Conservation (phyloP, 2,888 invertebrate genomes). For the Rhagonycha lutea region DNA sequence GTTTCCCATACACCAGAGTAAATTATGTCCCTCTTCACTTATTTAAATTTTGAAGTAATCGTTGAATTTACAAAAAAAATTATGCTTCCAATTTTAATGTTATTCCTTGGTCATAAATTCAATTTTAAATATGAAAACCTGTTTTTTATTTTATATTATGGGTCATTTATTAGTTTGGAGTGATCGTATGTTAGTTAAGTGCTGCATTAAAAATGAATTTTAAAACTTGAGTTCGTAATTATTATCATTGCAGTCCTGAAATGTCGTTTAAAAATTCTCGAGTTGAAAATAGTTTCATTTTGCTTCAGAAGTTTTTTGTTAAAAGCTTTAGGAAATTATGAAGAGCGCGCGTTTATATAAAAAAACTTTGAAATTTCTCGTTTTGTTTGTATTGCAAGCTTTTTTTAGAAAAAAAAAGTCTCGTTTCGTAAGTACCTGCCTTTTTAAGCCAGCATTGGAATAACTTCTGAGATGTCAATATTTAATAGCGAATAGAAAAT, state of each 20-base stretch:
- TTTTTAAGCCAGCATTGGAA: neutral
- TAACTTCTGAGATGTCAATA: neutral
- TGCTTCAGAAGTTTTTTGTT: neutral
- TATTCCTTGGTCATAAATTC: neutral
- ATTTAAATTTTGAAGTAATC: neutral
- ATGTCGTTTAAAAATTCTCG: neutral
- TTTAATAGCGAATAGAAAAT: no score
- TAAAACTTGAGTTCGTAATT: neutral
- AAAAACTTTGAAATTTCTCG: neutral
- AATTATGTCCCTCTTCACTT: neutral
- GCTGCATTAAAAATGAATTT: neutral
- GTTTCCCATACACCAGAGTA: neutral
- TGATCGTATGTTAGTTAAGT: neutral
- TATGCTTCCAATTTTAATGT: neutral
- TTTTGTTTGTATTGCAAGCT: neutral
- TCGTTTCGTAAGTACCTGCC: neutral
- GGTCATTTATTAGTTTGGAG: neutral
- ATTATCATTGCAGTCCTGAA: neutral
- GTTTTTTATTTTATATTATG: neutral
- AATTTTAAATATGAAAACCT: neutral
- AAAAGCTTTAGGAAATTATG: neutral
- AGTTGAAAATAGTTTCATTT: neutral
- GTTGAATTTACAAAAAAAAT: neutral
- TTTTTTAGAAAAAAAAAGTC: neutral
- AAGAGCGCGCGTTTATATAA: neutral